Conservation (phyloP, 2,797 vertebrate species). For the Chloroceryle inda region DNA sequence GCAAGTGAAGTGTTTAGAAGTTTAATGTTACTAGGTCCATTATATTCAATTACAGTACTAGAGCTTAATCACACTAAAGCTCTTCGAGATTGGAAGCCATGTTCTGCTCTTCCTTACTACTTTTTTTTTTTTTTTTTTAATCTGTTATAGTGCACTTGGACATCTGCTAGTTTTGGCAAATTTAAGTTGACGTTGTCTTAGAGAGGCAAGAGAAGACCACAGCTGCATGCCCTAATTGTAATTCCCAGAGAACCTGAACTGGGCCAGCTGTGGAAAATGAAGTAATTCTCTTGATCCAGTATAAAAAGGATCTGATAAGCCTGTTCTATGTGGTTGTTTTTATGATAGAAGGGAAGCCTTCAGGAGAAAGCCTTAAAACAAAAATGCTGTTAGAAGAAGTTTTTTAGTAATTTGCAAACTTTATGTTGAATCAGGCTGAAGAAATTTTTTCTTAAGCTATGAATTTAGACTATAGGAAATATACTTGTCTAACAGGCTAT, state of each 20-base stretch:
- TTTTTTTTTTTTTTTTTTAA: background rate
- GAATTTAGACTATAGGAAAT: background rate
- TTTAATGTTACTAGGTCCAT: background rate
- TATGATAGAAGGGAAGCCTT: background rate
- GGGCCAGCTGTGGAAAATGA: background rate
- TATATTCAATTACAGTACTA: background rate
- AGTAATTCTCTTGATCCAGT: background rate
- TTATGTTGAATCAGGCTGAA: background rate
- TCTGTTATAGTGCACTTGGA: background rate
- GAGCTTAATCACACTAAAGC: background rate
- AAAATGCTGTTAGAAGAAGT: background rate
- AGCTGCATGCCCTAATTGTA: slow-evolving; percentile 8
- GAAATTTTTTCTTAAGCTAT: background rate
- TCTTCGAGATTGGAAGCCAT: slow-evolving; percentile 1
- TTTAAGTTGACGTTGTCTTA: background rate
- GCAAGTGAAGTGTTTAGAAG: slow-evolving; percentile 11
- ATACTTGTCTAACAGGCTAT: background rate
- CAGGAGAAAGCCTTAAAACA: background rate
- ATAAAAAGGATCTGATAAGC: background rate
- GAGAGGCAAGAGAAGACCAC: background rate
- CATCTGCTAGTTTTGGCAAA: background rate
- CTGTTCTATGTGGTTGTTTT: background rate
- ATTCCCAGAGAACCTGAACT: background rate
- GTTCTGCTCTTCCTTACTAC: background rate
- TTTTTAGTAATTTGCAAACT: background rate